phyloP scores from a whole-genome alignment of 2,888 invertebrate genomes.

The Heliconius hortense region DNA sequence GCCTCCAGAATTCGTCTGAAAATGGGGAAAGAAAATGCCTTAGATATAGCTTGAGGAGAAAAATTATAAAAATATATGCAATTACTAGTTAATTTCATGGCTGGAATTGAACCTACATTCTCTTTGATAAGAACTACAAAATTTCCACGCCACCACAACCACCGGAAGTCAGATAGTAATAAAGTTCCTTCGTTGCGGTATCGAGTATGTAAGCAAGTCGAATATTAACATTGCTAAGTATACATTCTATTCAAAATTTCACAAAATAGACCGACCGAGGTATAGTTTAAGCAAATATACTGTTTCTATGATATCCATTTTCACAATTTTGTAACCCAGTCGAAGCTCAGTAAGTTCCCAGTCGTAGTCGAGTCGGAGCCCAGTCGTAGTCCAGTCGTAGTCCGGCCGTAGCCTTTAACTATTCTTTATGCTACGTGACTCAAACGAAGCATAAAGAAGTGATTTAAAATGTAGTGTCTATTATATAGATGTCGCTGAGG shows the following conservation, averaged over 20 bases:
- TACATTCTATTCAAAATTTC: conserved; percentile 18
- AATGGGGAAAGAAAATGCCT: too few species aligned
- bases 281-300: conserved; percentile 12
- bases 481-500: too few species aligned
- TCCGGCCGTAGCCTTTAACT: background rate
- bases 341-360: background rate
- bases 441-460: background rate
- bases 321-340: background rate
- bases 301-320: background rate
- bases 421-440: background rate
- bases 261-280: conserved; percentile 15
- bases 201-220: conserved; percentile 1
- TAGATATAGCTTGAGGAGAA: too few species aligned
- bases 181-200: background rate
- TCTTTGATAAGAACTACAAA: background rate
- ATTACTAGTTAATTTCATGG: background rate
- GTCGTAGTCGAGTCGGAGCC: too few species aligned
- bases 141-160: background rate
- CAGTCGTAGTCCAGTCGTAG: background rate
- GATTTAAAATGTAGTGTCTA: background rate
- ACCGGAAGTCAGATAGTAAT: background rate
- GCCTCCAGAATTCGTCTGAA: too few species aligned
- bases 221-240: conserved; percentile 20
- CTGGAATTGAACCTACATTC: background rate
- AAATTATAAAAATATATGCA: too few species aligned